These are phyloP conservation scores for Heliangelus exortis DNA, from an alignment of 2,797 vertebrate genomes.

Conservation along the genomic window DNA sequence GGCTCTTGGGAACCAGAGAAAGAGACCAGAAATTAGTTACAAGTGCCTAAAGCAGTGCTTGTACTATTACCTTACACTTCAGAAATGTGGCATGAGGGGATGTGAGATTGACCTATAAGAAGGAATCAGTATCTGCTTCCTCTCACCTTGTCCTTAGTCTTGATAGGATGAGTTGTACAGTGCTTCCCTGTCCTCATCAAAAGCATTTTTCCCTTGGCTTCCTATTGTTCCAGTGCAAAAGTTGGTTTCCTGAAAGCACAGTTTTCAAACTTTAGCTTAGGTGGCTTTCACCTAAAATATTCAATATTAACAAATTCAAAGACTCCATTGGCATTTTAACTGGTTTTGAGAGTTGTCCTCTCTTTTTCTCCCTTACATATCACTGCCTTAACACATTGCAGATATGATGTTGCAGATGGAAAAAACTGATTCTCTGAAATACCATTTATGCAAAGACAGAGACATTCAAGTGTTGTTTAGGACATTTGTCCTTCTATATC, in stretches of 20 bases:
- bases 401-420: slow-evolving; percentile 17
- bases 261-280: background rate
- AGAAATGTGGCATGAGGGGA: background rate
- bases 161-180: background rate
- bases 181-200: background rate
- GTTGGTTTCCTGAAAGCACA: background rate
- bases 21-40: background rate
- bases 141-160: background rate
- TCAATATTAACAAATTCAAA: background rate
- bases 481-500: background rate
- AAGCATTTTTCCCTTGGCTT: background rate
- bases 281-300: background rate
- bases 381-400: slow-evolving; percentile 10
- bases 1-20: background rate
- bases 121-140: background rate
- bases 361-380: background rate
- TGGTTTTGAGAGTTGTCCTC: background rate
- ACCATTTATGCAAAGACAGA: background rate
- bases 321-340: background rate
- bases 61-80: background rate
- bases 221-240: background rate
- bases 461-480: slow-evolving; percentile 3
- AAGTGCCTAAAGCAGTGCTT: background rate
- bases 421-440: slow-evolving; percentile 42
- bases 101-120: background rate